phyloP scores from a whole-genome alignment of 2,888 invertebrate species.

The Meloe dianella region DNA sequence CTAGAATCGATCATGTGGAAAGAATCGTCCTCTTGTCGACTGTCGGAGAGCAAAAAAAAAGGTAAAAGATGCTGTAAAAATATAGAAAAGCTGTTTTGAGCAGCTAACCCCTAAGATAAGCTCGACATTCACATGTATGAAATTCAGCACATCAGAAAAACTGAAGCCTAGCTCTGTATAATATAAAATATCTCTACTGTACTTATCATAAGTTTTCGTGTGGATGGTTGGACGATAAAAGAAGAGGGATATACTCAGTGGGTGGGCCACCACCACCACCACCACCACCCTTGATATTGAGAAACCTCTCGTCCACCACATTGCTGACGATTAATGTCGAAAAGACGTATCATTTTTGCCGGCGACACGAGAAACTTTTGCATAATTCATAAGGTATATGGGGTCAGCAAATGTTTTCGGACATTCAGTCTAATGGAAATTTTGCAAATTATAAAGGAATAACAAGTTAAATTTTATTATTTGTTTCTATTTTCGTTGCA shows the following conservation, averaged over 20 bases:
- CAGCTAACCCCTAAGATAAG: constrained; percentile 58
- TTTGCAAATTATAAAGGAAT: neutral
- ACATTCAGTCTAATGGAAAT: neutral
- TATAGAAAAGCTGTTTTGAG: constrained; percentile 53
- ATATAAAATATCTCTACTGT: constrained; percentile 49
- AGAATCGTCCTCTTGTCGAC: constrained; percentile 27
- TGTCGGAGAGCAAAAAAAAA: constrained; percentile 35
- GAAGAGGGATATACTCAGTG: constrained; percentile 26
- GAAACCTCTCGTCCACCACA: constrained; percentile 36
- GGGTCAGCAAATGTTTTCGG: constrained; percentile 10
- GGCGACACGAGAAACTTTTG: constrained; percentile 11
- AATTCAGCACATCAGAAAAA: constrained; percentile 69
- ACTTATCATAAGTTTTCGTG: constrained; percentile 55
- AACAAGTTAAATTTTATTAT: neutral
- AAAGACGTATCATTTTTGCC: constrained; percentile 8
- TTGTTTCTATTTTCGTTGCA: neutral
- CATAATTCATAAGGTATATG: constrained; percentile 9
- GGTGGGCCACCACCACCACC: constrained; percentile 18
- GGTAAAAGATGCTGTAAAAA: constrained; percentile 50
- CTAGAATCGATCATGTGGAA: constrained; percentile 32
- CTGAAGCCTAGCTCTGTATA: constrained; percentile 63
- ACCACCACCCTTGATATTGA: constrained; percentile 23
- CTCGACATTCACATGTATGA: constrained; percentile 71
- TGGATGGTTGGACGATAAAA: constrained; percentile 17
- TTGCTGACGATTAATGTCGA: constrained; percentile 19